These are phyloP conservation scores for Carcina quercana DNA, from an alignment of 2,888 invertebrate genomes.

Conservation along the genomic window DNA sequence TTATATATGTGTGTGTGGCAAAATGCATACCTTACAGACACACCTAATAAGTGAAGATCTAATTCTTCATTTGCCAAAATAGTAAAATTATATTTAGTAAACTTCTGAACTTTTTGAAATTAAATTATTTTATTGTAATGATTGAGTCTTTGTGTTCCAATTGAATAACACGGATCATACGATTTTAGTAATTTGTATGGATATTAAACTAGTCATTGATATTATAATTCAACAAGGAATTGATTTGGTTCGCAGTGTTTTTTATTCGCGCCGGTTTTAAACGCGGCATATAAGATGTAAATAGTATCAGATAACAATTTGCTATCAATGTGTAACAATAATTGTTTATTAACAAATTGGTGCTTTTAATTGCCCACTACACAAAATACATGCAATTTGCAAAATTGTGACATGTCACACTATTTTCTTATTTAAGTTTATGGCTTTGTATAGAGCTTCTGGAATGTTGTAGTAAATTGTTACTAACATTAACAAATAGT, in stretches of 20 bases:
- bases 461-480: conserved; percentile 70
- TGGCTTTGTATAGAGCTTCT: conserved; percentile 73
- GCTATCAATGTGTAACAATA: conserved; percentile 28
- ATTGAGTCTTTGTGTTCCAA: not conserved
- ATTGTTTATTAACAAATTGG: conserved; percentile 56
- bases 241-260: conserved; percentile 2
- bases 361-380: conserved; percentile 44
- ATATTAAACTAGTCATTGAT: conserved; percentile 7
- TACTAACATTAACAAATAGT: conserved; percentile 63
- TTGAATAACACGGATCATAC: not conserved
- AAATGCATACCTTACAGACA: no score
- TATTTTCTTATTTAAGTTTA: conserved; percentile 45
- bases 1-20: no score
- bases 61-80: no score
- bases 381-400: conserved; percentile 53
- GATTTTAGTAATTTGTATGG: conserved; percentile 2
- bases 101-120: conserved; percentile 29
- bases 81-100: conserved; percentile 21
- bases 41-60: no score
- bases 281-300: conserved; percentile 37
- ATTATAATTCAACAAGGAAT: conserved; percentile 12
- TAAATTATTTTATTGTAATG: conserved; percentile 13
- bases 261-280: conserved; percentile 5
- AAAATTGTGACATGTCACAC: conserved; percentile 57
- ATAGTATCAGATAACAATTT: conserved; percentile 43